Percentiles rank a stretch among this genome's conserved stretches.
phyloP scores from a whole-genome alignment of 2,888 invertebrate species.

The Chaetogeoica ovagalla region DNA sequence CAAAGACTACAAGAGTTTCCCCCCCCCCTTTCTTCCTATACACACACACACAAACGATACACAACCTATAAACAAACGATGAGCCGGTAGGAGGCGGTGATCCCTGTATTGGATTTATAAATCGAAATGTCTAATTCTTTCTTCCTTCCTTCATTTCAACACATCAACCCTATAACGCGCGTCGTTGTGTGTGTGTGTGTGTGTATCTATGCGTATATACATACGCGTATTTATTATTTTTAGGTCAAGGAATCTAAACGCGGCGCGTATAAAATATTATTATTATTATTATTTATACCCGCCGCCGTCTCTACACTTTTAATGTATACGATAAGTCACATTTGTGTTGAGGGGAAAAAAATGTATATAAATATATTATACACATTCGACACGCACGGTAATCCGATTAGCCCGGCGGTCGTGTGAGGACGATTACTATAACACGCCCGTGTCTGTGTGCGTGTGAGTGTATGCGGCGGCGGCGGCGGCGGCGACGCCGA shows the following conservation, averaged over 20 bases:
- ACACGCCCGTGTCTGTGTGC: not conserved
- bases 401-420: constrained; percentile 39
- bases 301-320: not conserved
- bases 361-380: constrained; percentile 9
- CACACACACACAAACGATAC: no score
- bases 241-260: constrained; percentile 33
- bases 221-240: constrained; percentile 28
- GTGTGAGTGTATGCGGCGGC: not conserved
- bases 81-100: no score
- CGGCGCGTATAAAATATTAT: not conserved
- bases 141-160: constrained; percentile 1
- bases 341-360: not conserved
- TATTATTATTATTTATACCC: no score
- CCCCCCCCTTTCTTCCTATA: no score
- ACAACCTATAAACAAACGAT: no score
- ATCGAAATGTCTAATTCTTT: not conserved
- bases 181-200: no score
- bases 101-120: constrained; percentile 13
- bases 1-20: no score
- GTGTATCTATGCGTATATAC: not conserved
- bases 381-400: constrained; percentile 44
- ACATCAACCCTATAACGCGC: not conserved
- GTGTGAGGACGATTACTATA: constrained; percentile 16
- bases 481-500: constrained; percentile 9
- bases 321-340: constrained; percentile 47